Base-by-base conservation (phyloP, 2,888 invertebrate species). In the Synergus itoensis region DNA sequence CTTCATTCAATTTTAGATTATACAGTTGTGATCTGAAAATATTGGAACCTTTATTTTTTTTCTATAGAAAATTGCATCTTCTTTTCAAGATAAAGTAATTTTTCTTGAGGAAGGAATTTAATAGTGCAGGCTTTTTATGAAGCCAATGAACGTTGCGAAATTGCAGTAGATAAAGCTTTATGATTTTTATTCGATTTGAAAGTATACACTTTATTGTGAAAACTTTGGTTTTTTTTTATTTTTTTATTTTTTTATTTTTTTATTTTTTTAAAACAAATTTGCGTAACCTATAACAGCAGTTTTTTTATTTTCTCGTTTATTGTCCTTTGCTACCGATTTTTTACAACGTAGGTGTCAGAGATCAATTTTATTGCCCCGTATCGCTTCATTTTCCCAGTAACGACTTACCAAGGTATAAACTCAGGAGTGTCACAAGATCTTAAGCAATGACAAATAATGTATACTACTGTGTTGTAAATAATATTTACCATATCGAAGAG, bases 301-400 rank as follows among this genome's bases (percentile, higher is more conserved):
- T 73, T 53, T 40, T 53, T 36, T 28, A n/a, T 12, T 8, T 4
- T 9, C 14, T 53, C 41, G 40, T 65, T 73, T 53, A 73, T 12
- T 53, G 36, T 36, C 11, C 18, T 36, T 73, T 48, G 4, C 73
- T 12, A 36, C 36, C 53, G 36, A 53, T 73, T 73, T 53, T 73
- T 36, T 53, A 40, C 53, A 73, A 53, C 73, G 36, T 73, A 28
- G n/a, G 36, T 73, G 73, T 36, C n/a, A n/a, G 1, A 73, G n/a
- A 73, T 73, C 53, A 53, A n/a, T 16, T 73, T 73, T 73, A 73
- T 53, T 11, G 40, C 73, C 28, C n/a, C n/a, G 36, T 40, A 73
- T 48, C 40, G 53, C 73, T 73, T 73, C 73, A 73, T 73, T 73
- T 53, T 73, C 18, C 28, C n/a, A 53, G 73, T 73, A 73, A 73